Conservation (phyloP, 2,797 vertebrate species). For the Meriones psammophilus region DNA sequence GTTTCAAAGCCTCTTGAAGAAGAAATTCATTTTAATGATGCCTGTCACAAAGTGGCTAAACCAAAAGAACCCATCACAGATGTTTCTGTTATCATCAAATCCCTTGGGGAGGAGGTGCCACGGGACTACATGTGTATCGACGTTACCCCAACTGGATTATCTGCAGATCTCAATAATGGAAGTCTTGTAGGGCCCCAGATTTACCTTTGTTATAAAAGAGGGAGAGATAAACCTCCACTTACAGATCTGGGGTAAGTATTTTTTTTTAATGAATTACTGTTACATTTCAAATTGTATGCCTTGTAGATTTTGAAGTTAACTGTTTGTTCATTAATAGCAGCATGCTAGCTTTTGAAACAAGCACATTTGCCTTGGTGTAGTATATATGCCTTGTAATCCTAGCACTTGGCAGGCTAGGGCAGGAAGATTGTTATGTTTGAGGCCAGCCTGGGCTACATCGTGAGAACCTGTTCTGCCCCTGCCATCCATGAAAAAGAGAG, state of each 20-base stretch:
- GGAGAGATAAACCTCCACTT: conserved; percentile 98
- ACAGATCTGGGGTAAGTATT: conserved; percentile 97
- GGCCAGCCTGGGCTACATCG: background rate
- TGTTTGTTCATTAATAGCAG: conserved; percentile 43
- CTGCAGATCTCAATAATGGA: conserved; percentile 97
- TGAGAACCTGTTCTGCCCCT: background rate
- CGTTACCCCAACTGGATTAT: conserved; percentile 95
- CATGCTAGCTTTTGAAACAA: conserved; percentile 34
- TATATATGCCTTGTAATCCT: background rate
- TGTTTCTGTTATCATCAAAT: conserved; percentile 96
- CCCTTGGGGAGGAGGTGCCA: conserved; percentile 97
- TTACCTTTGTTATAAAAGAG: conserved; percentile 97
- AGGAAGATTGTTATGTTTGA: background rate
- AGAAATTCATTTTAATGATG: conserved; percentile 96
- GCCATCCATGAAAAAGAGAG: background rate
- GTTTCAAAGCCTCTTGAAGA: conserved; percentile 97
- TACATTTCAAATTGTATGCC: conserved; percentile 35
- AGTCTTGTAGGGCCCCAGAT: conserved; percentile 97
- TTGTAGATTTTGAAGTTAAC: conserved; percentile 66
- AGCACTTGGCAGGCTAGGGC: background rate
- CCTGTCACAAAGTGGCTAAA: conserved; percentile 93
- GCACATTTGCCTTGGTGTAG: background rate
- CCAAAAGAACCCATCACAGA: conserved; percentile 98
- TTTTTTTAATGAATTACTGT: conserved; percentile 22
- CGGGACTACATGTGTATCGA: conserved; percentile 95